Percentiles rank a stretch among this genome's conserved stretches.
Conservation (phyloP, 1,140 invertebrate genomes). For the Zaprionus davidi region DNA sequence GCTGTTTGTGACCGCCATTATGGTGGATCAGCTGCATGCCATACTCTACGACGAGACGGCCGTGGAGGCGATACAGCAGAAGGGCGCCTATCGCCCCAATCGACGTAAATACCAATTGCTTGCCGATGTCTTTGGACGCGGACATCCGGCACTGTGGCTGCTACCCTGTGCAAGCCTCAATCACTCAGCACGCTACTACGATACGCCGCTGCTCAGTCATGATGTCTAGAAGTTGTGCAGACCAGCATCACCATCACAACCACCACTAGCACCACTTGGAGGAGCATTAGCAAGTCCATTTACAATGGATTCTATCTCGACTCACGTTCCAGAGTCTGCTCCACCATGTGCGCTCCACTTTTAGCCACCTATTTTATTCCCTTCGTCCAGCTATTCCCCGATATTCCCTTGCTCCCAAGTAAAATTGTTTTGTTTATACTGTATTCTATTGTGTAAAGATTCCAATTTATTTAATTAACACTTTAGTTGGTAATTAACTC, state of each 20-base stretch:
- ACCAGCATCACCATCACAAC: slow-evolving; percentile 3
- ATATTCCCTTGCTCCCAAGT: slow-evolving; percentile 11
- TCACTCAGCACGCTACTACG: slow-evolving; percentile 85
- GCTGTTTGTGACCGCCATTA: slow-evolving; percentile 94
- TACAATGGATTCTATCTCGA: background rate
- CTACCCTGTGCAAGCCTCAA: slow-evolving; percentile 87
- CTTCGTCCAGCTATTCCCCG: slow-evolving; percentile 19
- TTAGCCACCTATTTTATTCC: background rate
- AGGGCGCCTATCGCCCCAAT: slow-evolving; percentile 87
- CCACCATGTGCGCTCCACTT: slow-evolving; percentile 4
- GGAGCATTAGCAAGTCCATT: slow-evolving; percentile 13
- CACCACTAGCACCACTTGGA: background rate
- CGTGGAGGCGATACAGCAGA: slow-evolving; percentile 91
- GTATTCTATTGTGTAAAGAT: slow-evolving; percentile 46
- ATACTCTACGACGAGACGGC: slow-evolving; percentile 90
- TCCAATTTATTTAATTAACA: slow-evolving; percentile 55
- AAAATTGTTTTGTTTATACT: slow-evolving; percentile 37
- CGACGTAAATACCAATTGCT: slow-evolving; percentile 89
- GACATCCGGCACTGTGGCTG: slow-evolving; percentile 88
- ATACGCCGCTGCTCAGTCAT: slow-evolving; percentile 86
- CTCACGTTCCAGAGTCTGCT: background rate
- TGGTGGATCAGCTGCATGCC: slow-evolving; percentile 94
- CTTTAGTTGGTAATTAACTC: slow-evolving; percentile 56
- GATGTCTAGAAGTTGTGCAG: slow-evolving; percentile 84
- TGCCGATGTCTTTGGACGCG: slow-evolving; percentile 92